Percentiles rank a stretch among this genome's conserved stretches.
phyloP scores from a whole-genome alignment of 1,140 invertebrate species.

The Berghia stephanieae region DNA sequence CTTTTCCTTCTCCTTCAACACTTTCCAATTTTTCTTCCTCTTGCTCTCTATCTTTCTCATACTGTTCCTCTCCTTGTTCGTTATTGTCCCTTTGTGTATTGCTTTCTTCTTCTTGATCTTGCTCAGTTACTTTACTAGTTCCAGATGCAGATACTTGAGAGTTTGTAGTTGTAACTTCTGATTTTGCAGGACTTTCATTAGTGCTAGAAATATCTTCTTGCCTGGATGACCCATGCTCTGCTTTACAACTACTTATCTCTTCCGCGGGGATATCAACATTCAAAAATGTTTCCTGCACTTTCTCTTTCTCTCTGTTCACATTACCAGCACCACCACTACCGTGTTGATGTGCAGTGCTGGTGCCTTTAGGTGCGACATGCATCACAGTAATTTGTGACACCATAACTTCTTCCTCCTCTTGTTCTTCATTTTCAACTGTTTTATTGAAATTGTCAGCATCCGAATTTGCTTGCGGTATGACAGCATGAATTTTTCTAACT shows the following conservation, averaged over 20 bases:
- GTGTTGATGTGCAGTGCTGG: no score
- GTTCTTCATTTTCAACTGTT: neutral
- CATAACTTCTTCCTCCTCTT: neutral
- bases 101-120: no score
- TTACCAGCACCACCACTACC: neutral
- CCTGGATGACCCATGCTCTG: neutral
- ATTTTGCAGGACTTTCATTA: neutral
- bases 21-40: neutral
- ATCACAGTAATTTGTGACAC: neutral
- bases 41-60: neutral
- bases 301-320: neutral
- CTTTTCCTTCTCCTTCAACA: neutral
- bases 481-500: neutral
- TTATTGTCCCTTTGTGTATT: neutral
- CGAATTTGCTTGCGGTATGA: neutral
- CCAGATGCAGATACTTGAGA: neutral
- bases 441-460: no score
- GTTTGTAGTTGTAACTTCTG: neutral
- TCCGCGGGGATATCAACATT: slow-evolving; percentile 6
- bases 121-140: no score
- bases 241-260: neutral
- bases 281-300: neutral
- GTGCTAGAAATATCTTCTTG: neutral
- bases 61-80: neutral
- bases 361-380: neutral